Conservation (phyloP, 2,888 invertebrate species). For the Gryllus longicercus region DNA sequence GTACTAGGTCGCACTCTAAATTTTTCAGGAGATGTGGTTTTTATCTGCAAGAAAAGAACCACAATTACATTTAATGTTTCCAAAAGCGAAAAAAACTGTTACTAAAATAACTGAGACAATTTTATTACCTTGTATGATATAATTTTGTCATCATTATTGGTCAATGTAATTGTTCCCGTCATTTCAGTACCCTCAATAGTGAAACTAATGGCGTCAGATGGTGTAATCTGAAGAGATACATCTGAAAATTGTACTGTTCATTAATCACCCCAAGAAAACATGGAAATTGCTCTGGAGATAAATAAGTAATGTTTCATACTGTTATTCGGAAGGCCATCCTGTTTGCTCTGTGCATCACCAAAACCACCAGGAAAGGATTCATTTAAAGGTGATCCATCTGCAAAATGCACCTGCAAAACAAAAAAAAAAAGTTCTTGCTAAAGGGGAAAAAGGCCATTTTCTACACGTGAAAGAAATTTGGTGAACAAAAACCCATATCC, state of each 20-base stretch:
- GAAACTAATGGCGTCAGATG: constrained; percentile 69
- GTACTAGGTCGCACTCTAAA: constrained; percentile 88
- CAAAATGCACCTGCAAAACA: constrained; percentile 60
- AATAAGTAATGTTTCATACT: no score
- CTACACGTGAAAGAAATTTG: no score
- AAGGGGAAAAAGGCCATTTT: no score
- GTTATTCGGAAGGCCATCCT: neutral
- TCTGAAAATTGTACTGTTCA: constrained; percentile 45
- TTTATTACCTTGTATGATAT: constrained; percentile 64
- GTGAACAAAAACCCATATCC: no score
- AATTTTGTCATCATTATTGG: constrained; percentile 61
- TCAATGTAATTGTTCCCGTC: constrained; percentile 63
- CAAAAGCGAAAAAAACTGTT: no score
- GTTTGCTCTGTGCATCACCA: constrained; percentile 12
- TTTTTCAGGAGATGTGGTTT: constrained; percentile 94
- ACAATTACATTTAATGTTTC: neutral
- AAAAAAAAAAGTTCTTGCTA: neutral
- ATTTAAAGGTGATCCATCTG: constrained; percentile 56
- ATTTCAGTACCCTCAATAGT: constrained; percentile 64
- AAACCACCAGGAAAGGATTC: constrained; percentile 44
- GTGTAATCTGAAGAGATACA: constrained; percentile 60
- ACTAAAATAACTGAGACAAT: neutral
- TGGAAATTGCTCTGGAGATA: no score
- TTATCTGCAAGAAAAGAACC: constrained; percentile 62
- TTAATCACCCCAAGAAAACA: constrained; percentile 40